Base-by-base conservation (phyloP, 2,797 vertebrate species). In the Scarus forsteni region DNA sequence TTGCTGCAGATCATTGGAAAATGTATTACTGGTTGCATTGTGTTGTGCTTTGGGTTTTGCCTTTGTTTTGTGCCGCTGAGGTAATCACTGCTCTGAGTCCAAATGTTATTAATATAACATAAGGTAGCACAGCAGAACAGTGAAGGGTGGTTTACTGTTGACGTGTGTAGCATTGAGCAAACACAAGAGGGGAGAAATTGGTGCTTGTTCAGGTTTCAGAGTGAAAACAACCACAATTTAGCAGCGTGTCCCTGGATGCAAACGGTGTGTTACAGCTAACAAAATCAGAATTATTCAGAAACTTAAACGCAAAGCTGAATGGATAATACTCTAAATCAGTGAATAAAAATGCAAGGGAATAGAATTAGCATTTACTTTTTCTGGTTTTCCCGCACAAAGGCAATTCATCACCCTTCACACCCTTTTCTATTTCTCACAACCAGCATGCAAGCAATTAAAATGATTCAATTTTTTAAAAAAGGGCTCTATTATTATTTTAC, bases 1-100 rank as follows among this genome's bases (percentile, higher is more conserved):
- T 95, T 95, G 93, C 91, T 92, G 88, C 86, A 93, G 94, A 97
- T 97, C 95, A 95, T 95, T 97, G 95, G 94, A 96, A 96, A 96
- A 81, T 94, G 91, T 95, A 95, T 93, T 90, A 81, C 81, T 66
- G 69, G 76, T 72, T 77, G 62, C 65, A 58, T 18, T 70, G 65
- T 52, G 54, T 67, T 75, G 75, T 73, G 66, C 70, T 74, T 75
- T 79, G 68, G 74, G 70, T 77, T 83, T 71, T 81, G 59, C 42
- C 51, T 70, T 86, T 85, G 64, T 80, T 74, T 81, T 80, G 53
- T 75, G 71, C 69, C 69, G 54, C 67, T 93, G 91, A 92, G 89
- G 94, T 93, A 92, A 94, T 94, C 92, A 90, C 90, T 91, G 93
- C 89, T 92, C 92, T 92, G 92, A 91, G 93, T 77, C 86, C 91